Conservation (phyloP, 2,113 vertebrate genomes). For the Actenoides hombroni region DNA sequence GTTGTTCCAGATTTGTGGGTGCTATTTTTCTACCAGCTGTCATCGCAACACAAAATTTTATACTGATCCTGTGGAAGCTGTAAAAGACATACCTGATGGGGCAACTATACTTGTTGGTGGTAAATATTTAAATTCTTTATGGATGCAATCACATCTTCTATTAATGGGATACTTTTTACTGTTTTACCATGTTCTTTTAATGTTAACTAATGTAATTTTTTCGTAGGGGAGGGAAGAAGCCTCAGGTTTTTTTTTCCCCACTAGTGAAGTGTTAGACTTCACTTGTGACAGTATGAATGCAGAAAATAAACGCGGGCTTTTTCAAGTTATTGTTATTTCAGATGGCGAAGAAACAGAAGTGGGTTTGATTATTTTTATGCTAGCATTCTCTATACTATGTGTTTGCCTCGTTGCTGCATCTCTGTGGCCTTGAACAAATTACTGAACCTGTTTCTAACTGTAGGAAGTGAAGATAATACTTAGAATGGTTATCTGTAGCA, state of each 20-base stretch:
- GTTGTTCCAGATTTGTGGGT: conserved; percentile 76
- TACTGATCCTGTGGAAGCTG: conserved; percentile 85
- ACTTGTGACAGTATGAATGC: neutral
- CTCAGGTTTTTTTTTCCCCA: neutral
- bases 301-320: neutral
- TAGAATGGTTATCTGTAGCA: neutral
- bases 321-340: neutral
- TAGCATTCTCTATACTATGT: neutral
- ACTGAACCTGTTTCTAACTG: neutral
- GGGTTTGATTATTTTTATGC: neutral
- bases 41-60: conserved; percentile 82
- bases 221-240: neutral
- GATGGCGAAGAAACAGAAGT: neutral
- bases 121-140: conserved; percentile 68
- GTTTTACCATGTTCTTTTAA: neutral
- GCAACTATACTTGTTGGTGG: conserved; percentile 92
- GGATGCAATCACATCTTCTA: neutral
- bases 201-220: neutral
- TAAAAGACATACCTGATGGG: conserved; percentile 91
- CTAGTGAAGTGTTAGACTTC: neutral
- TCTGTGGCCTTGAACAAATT: neutral
- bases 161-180: neutral
- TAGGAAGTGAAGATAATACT: neutral
- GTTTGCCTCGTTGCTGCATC: neutral
- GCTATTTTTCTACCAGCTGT: conserved; percentile 86